Evolutionary conservation across 64 coral and sea anemone genomes (phyloP).

Genomic region (Pocillopora damicornis): DNA sequence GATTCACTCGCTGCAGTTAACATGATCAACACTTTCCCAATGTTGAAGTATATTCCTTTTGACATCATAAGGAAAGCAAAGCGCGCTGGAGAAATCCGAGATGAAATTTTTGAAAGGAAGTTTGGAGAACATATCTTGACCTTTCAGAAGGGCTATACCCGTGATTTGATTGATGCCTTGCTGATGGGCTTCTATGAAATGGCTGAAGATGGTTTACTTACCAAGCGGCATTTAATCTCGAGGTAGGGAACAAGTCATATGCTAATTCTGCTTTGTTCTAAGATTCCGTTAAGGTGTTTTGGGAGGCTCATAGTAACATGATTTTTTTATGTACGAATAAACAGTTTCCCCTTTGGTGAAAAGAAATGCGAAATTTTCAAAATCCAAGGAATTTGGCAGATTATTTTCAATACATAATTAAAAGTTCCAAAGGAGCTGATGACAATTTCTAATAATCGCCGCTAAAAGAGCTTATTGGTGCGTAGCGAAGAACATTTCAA

Average conservation of each 20-base stretch:
- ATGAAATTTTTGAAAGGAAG: conserved; percentile 59
- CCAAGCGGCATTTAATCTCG: background rate
- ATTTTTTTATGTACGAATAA: no score
- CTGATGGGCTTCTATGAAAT: conserved; percentile 14
- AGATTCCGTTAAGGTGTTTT: no score
- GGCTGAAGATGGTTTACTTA: background rate
- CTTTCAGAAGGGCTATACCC: conserved; percentile 12
- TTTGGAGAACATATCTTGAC: conserved; percentile 31
- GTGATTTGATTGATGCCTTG: conserved; percentile 51
- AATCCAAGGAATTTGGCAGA: no score
- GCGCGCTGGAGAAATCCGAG: conserved; percentile 15
- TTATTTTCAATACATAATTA: no score
- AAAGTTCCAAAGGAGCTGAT: no score
- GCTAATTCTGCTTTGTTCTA: background rate
- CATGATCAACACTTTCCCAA: conserved; percentile 54
- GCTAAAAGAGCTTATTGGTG: no score
- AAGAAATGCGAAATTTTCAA: no score
- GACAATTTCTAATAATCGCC: no score
- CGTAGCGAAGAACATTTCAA: no score
- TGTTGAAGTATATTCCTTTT: conserved; percentile 42
- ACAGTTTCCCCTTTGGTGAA: no score
- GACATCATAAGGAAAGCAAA: conserved; percentile 11
- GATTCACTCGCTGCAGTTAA: conserved; percentile 39
- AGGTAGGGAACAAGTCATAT: background rate
- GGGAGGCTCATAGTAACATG: no score